phyloP scores from a whole-genome alignment of 1,140 invertebrate species.

The Maniola jurtina region DNA sequence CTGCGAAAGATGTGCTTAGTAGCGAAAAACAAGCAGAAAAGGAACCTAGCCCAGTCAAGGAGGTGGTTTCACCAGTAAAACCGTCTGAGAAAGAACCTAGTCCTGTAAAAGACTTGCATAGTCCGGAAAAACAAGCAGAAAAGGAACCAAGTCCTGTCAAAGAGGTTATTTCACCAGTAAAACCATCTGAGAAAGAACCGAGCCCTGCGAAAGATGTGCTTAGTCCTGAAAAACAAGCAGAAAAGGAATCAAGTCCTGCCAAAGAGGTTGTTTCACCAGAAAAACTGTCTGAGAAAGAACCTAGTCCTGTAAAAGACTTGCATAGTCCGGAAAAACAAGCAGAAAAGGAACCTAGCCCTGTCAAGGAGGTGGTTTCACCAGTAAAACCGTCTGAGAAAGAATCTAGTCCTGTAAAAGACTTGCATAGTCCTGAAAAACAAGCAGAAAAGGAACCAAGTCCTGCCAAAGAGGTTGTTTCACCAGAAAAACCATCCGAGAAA shows the following conservation, averaged over 20 bases:
- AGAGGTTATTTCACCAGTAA: not conserved
- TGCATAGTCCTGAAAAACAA: not conserved
- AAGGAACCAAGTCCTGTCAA: constrained; percentile 24
- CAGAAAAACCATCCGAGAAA: constrained; percentile 9
- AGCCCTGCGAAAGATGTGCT: constrained; percentile 11
- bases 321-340: no score
- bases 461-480: not conserved
- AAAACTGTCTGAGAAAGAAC: not conserved
- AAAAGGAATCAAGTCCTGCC: constrained; percentile 3
- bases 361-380: no score
- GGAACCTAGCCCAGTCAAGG: not conserved
- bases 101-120: constrained; percentile 13
- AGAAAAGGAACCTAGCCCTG: no score
- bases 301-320: not conserved
- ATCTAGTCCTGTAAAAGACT: not conserved
- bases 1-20: no score
- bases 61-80: constrained; percentile 9
- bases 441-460: constrained; percentile 22
- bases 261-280: not conserved
- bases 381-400: not conserved
- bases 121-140: not conserved
- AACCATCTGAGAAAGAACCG: not conserved
- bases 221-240: not conserved
- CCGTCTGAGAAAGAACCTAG: constrained; percentile 21
- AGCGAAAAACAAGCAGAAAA: not conserved